phyloP scores from a whole-genome alignment of 2,888 invertebrate genomes.

The Chrysina gloriosa region DNA sequence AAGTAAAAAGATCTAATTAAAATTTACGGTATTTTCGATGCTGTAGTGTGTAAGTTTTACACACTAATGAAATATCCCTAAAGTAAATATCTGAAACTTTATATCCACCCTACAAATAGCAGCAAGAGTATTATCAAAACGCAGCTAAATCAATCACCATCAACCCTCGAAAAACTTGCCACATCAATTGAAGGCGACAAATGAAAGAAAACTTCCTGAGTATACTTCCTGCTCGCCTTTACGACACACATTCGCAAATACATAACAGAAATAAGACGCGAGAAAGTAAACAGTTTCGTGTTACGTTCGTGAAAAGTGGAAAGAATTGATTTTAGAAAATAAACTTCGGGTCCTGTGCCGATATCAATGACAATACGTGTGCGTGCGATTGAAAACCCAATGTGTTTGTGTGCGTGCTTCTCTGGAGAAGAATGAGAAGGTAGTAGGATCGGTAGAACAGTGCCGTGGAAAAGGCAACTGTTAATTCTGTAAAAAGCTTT shows the following conservation, averaged over 20 bases:
- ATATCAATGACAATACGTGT: constrained; percentile 36
- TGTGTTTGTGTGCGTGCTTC: constrained; percentile 14
- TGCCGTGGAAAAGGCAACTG: constrained; percentile 54
- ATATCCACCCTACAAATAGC: too few species aligned
- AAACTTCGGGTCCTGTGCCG: constrained; percentile 37
- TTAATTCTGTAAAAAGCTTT: constrained; percentile 65
- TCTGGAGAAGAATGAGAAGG: constrained; percentile 42
- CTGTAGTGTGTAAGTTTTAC: too few species aligned
- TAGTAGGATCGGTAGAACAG: constrained; percentile 40
- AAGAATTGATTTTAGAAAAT: constrained; percentile 51
- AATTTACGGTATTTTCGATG: too few species aligned
- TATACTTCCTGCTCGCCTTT: constrained; percentile 17
- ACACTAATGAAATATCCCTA: too few species aligned
- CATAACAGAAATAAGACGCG: constrained; percentile 33
- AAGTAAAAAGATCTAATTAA: too few species aligned
- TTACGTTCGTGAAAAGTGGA: constrained; percentile 41
- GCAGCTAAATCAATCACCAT: constrained; percentile 15
- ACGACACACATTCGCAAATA: constrained; percentile 32
- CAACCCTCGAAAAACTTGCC: constrained; percentile 10
- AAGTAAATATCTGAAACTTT: too few species aligned
- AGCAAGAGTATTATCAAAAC: too few species aligned
- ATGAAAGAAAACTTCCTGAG: constrained; percentile 18
- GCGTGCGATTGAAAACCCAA: constrained; percentile 31
- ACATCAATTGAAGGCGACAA: constrained; percentile 26
- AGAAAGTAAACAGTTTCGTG: constrained; percentile 39